Evolutionary conservation across 2,113 vertebrate species (phyloP), one percentile per base, ranked within the genome.

Genomic region (Aplodontia rufa): DNA sequence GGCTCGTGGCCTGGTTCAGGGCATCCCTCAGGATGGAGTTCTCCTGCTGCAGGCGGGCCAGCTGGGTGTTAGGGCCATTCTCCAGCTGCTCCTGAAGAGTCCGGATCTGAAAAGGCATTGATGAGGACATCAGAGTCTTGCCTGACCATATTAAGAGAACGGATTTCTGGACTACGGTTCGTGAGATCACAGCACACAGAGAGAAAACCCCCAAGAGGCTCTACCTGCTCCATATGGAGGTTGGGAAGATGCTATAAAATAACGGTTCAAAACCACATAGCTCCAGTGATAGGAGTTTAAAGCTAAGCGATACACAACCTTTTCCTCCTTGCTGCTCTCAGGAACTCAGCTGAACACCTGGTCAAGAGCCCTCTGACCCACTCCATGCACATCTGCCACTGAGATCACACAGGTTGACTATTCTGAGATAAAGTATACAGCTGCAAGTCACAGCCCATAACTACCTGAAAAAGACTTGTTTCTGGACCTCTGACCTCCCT

Each of bases 21-120:
- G 99, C 99, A 0, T 99, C 99, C 19, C 99, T 98, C 66, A 99
- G 99, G 97, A 99, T 99, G n/a, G 99, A 99, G 98, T 99, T 99
- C 98, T 99, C 99, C 97, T 99, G 99, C 98, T 99, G 99, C 32
- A 99, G 97, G 68, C 99, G 99, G 76, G 99, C 99, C 69, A 99
- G 98, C 96, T 99, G 99, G 0, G 99, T 99, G 93, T 98, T 99
- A 84, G 99, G 99, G 13, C 99, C 99, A 0, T 99, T 99, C 96
- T 99, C 99, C 94, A 99, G 98, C 97, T 99, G 99, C 10, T 99
- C 99, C 98, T 99, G 99, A 78, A 99, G 99, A 24, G 97, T 98
- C 8, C 98, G 97, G 82, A 99, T 98, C 99, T 99, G 98, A 64
- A 97, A 97, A 87, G 45, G 8, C 45, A 90, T 78, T 7, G 10